phyloP scores from a whole-genome alignment of 92 coral and sea anemone genomes.

The Heteractis magnifica region DNA sequence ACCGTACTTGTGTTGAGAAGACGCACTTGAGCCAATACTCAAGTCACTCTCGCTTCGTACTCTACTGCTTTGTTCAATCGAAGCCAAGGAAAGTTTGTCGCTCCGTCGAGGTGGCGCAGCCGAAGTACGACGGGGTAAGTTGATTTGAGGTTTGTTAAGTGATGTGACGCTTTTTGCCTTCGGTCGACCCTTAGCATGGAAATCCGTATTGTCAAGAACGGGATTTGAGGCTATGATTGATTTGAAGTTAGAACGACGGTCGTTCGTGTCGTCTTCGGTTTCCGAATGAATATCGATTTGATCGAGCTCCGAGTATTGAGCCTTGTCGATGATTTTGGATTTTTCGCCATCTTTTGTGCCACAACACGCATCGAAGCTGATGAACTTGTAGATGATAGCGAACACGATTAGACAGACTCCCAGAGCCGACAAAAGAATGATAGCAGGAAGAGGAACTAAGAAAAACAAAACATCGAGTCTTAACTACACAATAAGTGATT shows the following conservation, averaged over 20 bases:
- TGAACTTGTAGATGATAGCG: conserved; percentile 39
- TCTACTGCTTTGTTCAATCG: conserved; percentile 20
- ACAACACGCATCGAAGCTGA: conserved; percentile 39
- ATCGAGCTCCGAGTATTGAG: conserved; percentile 31
- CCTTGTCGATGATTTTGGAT: conserved; percentile 15
- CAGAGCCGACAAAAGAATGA: conserved; percentile 54
- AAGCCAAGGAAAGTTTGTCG: conserved; percentile 21
- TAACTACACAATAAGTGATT: background rate
- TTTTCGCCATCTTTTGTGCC: conserved; percentile 33
- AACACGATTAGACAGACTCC: conserved; percentile 49
- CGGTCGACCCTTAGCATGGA: conserved; percentile 16
- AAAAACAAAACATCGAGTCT: background rate
- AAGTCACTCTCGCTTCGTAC: conserved; percentile 43
- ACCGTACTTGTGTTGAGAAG: conserved; percentile 29
- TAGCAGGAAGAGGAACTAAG: conserved; percentile 59
- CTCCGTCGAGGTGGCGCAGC: conserved; percentile 11
- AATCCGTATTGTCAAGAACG: conserved; percentile 22
- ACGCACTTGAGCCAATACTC: conserved; percentile 32
- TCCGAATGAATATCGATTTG: conserved; percentile 18
- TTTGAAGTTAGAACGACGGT: background rate
- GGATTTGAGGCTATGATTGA: conserved; percentile 28
- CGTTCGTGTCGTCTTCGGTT: conserved; percentile 8
- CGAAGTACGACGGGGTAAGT: conserved; percentile 18
- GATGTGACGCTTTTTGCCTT: conserved; percentile 30
- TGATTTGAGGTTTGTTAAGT: background rate